Evolutionary conservation across 2,888 invertebrate species (phyloP), one percentile per base, ranked within the genome.

Genomic region (Drosophila subsilvestris): DNA sequence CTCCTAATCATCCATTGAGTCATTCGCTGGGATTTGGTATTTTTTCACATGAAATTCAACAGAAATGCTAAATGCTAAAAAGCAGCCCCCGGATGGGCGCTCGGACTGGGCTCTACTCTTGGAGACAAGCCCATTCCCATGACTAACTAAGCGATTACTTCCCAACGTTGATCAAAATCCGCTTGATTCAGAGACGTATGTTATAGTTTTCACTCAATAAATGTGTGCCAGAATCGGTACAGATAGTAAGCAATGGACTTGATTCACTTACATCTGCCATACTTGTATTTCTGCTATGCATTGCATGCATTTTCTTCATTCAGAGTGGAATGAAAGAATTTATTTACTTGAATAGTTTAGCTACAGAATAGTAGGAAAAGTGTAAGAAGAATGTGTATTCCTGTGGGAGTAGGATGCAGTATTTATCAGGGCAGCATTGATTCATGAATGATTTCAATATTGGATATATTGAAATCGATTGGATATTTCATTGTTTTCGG

Each of bases 1-100:
- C 25, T 29, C 5, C 66, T 53, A 65, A 66, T 65, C 63, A 63
- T 12, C 37, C 27, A 37, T 8, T 20, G 66, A 20, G 14, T 51
- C 43, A 29, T 25, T 22, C 0, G 42, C 9, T 3, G 22, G 37
- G 43, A 43, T 63, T 43, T 63, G 48, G 18, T 61, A 49, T 61
- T 47, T 47, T 14, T 10, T 17, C 20, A 54, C 20, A 18, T 53
- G 1, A 25, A 42, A 12, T 53, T 65, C 42, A 18, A 14, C 18
- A 42, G 29, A 32, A 67, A 43, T 12, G 9, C 27, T 3, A 3
- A 29, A 44, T 43, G 25, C 44, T 29, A 29, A 42, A 25, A 12
- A 20, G 20, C 56, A 55, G 27, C 5, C 27, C 4, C 12, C 12
- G 12, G 14, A 14, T 8, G 17, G 22, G 29, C 10, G 10, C 10